Evolutionary conservation across 2,797 vertebrate species (phyloP), one percentile per base, ranked within the genome.

Genomic region (Clarias fuscus): DNA sequence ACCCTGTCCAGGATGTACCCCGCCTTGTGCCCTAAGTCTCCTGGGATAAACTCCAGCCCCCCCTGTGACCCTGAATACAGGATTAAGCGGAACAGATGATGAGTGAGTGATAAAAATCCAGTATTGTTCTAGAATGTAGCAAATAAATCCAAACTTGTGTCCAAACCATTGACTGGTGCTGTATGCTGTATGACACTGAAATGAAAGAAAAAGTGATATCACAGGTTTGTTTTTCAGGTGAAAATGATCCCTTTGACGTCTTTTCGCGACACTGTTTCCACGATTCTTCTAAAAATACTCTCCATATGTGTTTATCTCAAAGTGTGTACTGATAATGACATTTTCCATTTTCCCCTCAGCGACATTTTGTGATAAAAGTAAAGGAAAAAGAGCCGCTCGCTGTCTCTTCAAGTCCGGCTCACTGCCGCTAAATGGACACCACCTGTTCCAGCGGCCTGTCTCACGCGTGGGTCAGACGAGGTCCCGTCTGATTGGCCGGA

Each of bases 371-470:
- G 75, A 33, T 79, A 27, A 75, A 83, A 72, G 82, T 56, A 81
- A 65, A 56, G 56, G 24, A 68, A 72, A 83, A 78, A 83, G 56
- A 92, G 84, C 87, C 83, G 89, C 92, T 91, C 88, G 89, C 61
- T 76, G 84, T 86, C 72, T 53, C 0, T 22, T 90, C 86, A 88
- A 91, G 92, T 93, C 87, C 22, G 27, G 86, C 56, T 90, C 88
- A 62, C 68, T 70, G 75, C 91, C 91, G 91, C 92, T 94, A 95
- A 96, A 96, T 95, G 93, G 94, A 94, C 93, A 93, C 94, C 95
- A 96, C 95, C 94, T 96, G 95, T 95, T 95, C 92, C 93, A 95
- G 94, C 91, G 94, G 92, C 88, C 93, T 90, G 86, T 93, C 92
- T 92, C 94, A 94, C 92, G 91, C 93, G 84, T 73, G 92, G 95